These are phyloP conservation scores for Ivindomyrus marchei DNA, from an alignment of 2,113 vertebrate species.

Conservation along the genomic window DNA sequence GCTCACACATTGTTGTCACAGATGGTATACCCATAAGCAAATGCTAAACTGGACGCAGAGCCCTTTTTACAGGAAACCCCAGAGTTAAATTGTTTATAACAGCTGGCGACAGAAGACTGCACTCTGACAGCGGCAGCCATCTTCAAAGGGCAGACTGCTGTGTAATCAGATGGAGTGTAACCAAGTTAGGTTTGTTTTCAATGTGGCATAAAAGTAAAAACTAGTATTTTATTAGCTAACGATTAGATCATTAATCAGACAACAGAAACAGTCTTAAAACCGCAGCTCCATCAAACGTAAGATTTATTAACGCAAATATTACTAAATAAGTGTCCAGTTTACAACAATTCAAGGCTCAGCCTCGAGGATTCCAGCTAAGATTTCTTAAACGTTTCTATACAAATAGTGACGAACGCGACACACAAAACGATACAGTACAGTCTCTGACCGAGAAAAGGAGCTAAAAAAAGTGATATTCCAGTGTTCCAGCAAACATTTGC, in stretches of 20 bases:
- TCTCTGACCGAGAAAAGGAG: conserved; percentile 2
- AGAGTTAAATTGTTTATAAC: conserved; percentile 3
- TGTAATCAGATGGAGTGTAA: not conserved
- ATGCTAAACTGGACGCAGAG: not conserved
- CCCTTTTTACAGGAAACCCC: not conserved
- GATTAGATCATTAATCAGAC: not conserved
- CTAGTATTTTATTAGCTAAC: not conserved
- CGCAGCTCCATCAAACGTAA: conserved; percentile 31
- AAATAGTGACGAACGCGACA: conserved; percentile 15
- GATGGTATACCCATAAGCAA: not conserved
- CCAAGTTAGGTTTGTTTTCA: not conserved
- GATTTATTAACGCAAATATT: conserved; percentile 47
- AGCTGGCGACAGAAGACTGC: conserved; percentile 4
- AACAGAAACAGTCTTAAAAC: not conserved
- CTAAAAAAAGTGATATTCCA: conserved; percentile 35
- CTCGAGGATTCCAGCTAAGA: conserved; percentile 42
- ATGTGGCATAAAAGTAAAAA: not conserved
- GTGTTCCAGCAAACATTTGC: conserved; percentile 42
- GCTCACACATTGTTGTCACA: not conserved
- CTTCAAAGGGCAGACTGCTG: not conserved
- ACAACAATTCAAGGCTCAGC: conserved; percentile 56
- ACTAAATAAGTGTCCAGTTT: conserved; percentile 16
- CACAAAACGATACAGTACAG: not conserved
- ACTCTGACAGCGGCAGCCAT: not conserved
- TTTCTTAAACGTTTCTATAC: conserved; percentile 36